Evolutionary conservation across 2,113 vertebrate species (phyloP), one percentile per base, ranked within the genome.

Genomic region (Hypanus sabinus): DNA sequence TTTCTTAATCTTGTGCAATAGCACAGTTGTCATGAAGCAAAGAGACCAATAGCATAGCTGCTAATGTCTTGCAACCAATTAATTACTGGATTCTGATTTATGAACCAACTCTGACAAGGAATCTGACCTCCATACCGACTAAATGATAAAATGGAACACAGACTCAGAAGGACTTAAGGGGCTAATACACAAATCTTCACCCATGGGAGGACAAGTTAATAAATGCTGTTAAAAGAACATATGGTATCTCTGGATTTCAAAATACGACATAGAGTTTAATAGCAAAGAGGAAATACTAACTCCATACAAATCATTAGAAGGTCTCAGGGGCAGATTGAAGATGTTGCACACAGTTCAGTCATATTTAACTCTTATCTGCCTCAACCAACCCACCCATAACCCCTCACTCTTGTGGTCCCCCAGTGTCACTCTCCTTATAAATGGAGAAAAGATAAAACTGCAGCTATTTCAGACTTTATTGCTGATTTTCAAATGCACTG

Each of bases 201-300:
- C 30, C 16, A 18, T 90, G 85, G 85, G 85, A 90, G 85, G 85
- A 90, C 85, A 90, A 90, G 57, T 90, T 90, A 90, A 90, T 90
- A 65, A 90, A 90, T 65, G 85, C 85, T 90, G 16, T 33, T 65
- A 68, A 60, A 65, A 90, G 30, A 90, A 24, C 85, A 65, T 60
- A 68, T 33, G 14, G 85, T 16, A 65, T 65, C 85, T 20, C 85
- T 3, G 14, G 85, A 90, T 90, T 90, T 90, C 85, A 90, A 90
- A 90, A 20, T 33, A 90, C 12, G 27, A 5, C n/a, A 65, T 68
- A 33, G 30, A 65, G 7, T 68, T 65, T n/a, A 90, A 33, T 68
- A 65, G 85, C 30, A 65, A 90, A 90, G n/a, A 36, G 57, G 60
- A n/a, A 68, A 90, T 18, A 30, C 30, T 65, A 65, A 90, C 46